Conservation (phyloP, 2,888 invertebrate species). For the Chymomyza fuscimana region DNA sequence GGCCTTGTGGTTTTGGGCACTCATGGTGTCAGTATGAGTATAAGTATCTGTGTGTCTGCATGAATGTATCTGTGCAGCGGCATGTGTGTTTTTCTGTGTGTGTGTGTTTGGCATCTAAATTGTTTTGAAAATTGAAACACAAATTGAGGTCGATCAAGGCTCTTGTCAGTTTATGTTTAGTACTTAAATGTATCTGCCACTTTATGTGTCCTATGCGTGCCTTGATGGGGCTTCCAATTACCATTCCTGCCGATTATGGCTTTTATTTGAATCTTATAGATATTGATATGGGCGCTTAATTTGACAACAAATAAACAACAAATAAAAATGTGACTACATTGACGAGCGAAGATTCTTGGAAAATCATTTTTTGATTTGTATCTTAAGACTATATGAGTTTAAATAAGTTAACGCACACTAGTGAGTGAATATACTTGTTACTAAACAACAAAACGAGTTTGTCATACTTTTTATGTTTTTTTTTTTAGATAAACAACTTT, state of each 20-base stretch:
- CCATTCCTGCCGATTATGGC: background rate
- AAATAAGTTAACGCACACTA: too few relatives aligned
- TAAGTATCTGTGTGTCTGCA: too few relatives aligned
- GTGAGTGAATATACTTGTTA: too few relatives aligned
- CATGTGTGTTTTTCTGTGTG: background rate
- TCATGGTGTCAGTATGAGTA: background rate
- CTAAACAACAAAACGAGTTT: too few relatives aligned
- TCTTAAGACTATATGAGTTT: too few relatives aligned
- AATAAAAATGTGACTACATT: too few relatives aligned
- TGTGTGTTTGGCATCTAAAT: constrained; percentile 10
- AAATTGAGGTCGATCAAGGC: constrained; percentile 28
- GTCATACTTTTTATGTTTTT: too few relatives aligned
- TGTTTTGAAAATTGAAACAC: constrained; percentile 19
- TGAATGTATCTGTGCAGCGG: background rate
- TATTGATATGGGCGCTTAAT: background rate
- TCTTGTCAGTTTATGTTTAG: constrained; percentile 5
- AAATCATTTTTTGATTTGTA: too few relatives aligned
- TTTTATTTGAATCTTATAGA: background rate
- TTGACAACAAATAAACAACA: background rate
- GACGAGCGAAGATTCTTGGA: too few relatives aligned
- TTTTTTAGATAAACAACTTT: too few relatives aligned
- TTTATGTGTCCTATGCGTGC: background rate
- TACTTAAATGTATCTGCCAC: background rate
- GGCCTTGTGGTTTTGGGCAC: constrained; percentile 20
- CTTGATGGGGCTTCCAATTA: background rate